Base-by-base conservation (phyloP, 2,797 vertebrate genomes). In the Anabas testudineus region DNA sequence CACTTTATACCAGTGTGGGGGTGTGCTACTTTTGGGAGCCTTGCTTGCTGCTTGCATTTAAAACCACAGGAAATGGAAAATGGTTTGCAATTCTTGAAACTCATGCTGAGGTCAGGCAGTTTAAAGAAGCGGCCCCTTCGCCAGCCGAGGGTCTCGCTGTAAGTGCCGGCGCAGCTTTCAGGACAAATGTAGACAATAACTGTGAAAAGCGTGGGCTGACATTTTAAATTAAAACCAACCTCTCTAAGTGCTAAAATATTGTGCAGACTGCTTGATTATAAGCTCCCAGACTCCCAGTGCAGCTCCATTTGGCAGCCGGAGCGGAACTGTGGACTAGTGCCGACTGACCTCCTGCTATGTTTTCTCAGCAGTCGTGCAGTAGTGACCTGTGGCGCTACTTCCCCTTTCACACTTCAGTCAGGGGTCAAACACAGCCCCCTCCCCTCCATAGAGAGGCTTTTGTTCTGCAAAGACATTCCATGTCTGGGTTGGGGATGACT, bases 51-150 rank as follows among this genome's bases (percentile, higher is more conserved):
- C 80, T 84, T 78, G 60, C 74, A 82, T 80, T 81, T 84, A 88
- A 91, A 94, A 58, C 90, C 89, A 91, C 89, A 91, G 91, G 93
- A 94, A 94, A 93, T 92, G 92, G 92, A 92, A 94, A 91, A 88
- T 76, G 64, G 77, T 75, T 87, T 77, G 74, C 79, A 57, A 43
- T 77, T 85, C 84, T 88, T 51, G 5, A 74, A 81, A 78, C 76
- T 71, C 59, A 64, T 41, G 69, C 76, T 68, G 82, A 88, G 80
- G 85, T 88, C 83, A 67, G 79, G 57, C 65, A 5, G 74, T 82
- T 73, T 73, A 57, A 51, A 81, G 74, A 69, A 37, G 62, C 66
- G 60, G 67, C 64, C 71, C 71, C 69, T 66, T 73, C 16, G 10
- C 16, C 0, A 2, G 63, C 32, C 18, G 28, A 4, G 5, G 7